Evolutionary conservation across 2,888 invertebrate genomes (phyloP), one percentile per base, ranked within the genome.

Genomic region (Drosophila greeni): DNA sequence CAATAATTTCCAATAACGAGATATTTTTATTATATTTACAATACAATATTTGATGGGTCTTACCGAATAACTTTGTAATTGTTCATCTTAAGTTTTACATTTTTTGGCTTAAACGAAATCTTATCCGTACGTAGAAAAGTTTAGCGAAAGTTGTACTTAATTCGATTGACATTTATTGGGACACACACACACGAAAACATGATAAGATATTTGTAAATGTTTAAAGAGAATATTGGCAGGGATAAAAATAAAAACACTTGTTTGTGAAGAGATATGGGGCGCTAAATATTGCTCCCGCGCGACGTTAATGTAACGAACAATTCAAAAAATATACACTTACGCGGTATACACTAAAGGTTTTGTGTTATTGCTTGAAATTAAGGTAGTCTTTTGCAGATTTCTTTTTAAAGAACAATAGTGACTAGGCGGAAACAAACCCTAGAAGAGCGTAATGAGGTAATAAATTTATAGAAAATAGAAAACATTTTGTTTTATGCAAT

Each of bases 251-350:
- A n/a, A 43, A 26, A 26, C 26, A 18, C 12, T 43, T 7, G 29
- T 18, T 45, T 45, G 2, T 18, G 2, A 26, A 18, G 29, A 45
- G 43, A 45, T 45, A 18, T n/a, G 9, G 29, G 29, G 11, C 29
- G 9, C 29, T 29, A n/a, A n/a, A 11, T 29, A 3, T 11, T 9
- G 37, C 9, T 24, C 24, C 24, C 6, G 18, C 6, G 18, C 26
- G 29, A 45, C 29, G 45, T 45, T 45, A 45, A 45, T 29, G 29
- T 45, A 29, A 45, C 45, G 45, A 45, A 45, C 12, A 26, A 26
- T 7, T 43, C 20, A 18, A 18, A 18, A 18, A 31, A 14, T 45
- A 18, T 26, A 29, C 16, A 43, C 12, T 3, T 6, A 16, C 16
- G n/a, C n/a, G 24, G 42, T 24, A 24, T n/a, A 24, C 5, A 12